Base-by-base conservation (phyloP, 2,888 invertebrate genomes). In the Desoria tigrina region DNA sequence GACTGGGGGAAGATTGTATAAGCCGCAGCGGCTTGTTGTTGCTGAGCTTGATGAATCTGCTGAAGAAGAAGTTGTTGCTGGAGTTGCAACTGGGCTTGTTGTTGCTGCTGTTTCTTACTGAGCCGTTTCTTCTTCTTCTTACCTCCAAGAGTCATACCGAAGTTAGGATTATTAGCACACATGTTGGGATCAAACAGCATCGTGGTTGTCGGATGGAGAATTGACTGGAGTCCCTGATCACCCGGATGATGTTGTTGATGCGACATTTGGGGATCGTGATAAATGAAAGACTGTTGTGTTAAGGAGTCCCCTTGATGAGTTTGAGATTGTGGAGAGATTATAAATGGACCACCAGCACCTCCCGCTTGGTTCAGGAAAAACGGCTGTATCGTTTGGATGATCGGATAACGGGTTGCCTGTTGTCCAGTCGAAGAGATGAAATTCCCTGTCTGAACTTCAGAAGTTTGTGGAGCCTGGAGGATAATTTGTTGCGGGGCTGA, bases 21-120 rank as follows among this genome's bases (percentile, higher is more conserved):
- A 21, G 68, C 63, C 0, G 71, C 63, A 51, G 72, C 70, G 42
- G 66, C 66, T 32, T 66, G 65, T 60, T 72, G 72, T 27, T 73
- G 73, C 50, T 71, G 71, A 27, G 77, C 77, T n/a, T 77, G 78
- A 24, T 71, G 78, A 45, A 72, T 69, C 67, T 72, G 67, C 61
- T 73, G 63, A 28, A 76, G 54, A 24, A 75, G 65, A 49, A 74
- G 77, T 50, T 77, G 75, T 57, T 77, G 78, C 7, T 72, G 74
- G 24, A 79, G 80, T 37, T 79, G 65, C 21, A 80, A 79, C 23
- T 78, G 71, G 24, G 78, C 78, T 61, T 78, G 78, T 21, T 79
- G 77, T 55, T 76, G 77, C 42, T 77, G 76, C 54, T 80, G 74
- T 54, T 80, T 78, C 28, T 79, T 76, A 28, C 68, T 72, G 50